Percentiles rank a stretch among this genome's conserved stretches.
Evolutionary conservation across 2,797 vertebrate species (phyloP).

Genomic region (Halcyon smyrnensis): DNA sequence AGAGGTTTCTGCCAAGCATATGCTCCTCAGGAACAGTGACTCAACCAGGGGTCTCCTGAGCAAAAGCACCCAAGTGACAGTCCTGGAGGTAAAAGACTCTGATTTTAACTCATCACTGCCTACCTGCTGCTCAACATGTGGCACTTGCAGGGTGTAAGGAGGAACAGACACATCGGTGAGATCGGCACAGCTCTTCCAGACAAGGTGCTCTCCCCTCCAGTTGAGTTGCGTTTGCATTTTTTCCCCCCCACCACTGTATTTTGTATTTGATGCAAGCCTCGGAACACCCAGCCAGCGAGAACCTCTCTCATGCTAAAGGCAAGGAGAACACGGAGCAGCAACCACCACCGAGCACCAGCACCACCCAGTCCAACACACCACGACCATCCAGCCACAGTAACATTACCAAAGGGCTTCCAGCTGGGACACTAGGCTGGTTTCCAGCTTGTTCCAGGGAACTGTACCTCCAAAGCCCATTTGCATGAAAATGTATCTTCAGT

Average conservation of each 20-base stretch:
- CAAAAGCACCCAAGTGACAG: accelerated
- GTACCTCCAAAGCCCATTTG: neutral
- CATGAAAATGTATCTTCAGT: slow-evolving; percentile 43
- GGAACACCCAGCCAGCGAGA: neutral
- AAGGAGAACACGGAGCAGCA: accelerated
- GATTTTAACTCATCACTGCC: neutral
- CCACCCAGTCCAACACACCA: neutral
- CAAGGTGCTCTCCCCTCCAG: neutral
- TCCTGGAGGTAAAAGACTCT: neutral
- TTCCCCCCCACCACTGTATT: accelerated
- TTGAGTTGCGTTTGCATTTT: accelerated
- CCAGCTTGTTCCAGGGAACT: neutral
- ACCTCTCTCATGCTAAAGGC: neutral
- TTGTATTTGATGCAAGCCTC: neutral
- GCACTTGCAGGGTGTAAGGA: neutral
- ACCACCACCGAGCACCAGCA: neutral
- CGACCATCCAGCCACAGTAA: neutral
- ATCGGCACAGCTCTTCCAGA: neutral
- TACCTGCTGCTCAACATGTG: neutral
- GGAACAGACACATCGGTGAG: accelerated
- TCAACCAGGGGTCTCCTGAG: accelerated
- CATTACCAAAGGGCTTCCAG: neutral
- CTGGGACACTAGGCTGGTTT: neutral
- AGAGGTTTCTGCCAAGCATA: neutral
- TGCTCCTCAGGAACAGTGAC: accelerated